Percentiles rank a stretch among this genome's conserved stretches.
Conservation (phyloP, 1,140 invertebrate genomes). For the Eriosoma lanigerum region DNA sequence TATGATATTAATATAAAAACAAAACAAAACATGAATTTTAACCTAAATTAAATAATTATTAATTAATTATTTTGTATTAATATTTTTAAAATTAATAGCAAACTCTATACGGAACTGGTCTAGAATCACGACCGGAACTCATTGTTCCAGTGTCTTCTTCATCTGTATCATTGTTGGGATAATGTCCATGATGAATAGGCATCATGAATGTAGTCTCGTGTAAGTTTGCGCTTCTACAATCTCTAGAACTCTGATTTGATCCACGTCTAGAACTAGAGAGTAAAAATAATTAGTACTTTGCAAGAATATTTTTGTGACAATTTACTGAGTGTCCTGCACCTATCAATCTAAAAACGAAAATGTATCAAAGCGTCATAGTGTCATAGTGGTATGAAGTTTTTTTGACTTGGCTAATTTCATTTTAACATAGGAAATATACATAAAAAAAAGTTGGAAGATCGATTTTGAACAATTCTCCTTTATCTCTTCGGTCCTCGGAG, state of each 20-base stretch:
- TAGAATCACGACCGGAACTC: background rate
- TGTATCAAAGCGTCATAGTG: too few species aligned
- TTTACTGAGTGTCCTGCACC: too few species aligned
- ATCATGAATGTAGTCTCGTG: conserved; percentile 46
- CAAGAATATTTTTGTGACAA: too few species aligned
- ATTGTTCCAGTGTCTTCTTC: conserved; percentile 28
- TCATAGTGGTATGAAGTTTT: too few species aligned
- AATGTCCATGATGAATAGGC: conserved; percentile 16
- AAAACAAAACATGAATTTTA: background rate
- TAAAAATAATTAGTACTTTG: too few species aligned
- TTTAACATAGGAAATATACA: too few species aligned
- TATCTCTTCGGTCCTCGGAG: too few species aligned
- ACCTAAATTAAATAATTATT: too few species aligned
- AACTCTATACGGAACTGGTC: conserved; percentile 27
- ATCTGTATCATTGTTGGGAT: conserved; percentile 11
- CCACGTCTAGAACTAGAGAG: conserved; percentile 36
- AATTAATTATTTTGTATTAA: background rate
- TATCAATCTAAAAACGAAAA: too few species aligned
- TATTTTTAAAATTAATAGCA: conserved; percentile 4
- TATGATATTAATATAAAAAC: background rate
- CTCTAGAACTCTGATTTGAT: conserved; percentile 29
- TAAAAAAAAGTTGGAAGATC: too few species aligned
- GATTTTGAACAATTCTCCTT: too few species aligned
- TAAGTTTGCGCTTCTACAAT: conserved; percentile 33
- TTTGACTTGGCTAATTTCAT: too few species aligned